A percentile compares a stretch with the other conserved stretches of the same genome.
phyloP scores from a whole-genome alignment of 2,888 invertebrate genomes.

The Drosophila neotestacea region DNA sequence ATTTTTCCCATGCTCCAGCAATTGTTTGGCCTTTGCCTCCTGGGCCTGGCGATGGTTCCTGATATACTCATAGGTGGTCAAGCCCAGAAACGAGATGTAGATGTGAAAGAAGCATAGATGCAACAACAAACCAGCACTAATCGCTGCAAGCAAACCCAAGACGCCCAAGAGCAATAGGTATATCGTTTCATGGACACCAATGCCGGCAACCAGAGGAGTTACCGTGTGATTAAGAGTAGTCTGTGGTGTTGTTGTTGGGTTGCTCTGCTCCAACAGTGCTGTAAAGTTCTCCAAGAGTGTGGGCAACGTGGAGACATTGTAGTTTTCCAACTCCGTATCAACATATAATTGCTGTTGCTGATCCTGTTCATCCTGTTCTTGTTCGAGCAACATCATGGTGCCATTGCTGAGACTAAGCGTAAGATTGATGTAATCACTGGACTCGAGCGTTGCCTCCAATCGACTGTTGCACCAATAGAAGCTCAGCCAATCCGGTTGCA shows the following conservation, averaged over 20 bases:
- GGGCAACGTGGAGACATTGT: slow-evolving; percentile 57
- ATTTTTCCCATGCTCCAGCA: slow-evolving; percentile 60
- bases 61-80: slow-evolving; percentile 96
- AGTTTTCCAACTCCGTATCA: slow-evolving; percentile 31
- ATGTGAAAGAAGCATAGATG: slow-evolving; percentile 95
- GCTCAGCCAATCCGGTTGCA: slow-evolving; percentile 87
- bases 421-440: slow-evolving; percentile 66
- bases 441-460: slow-evolving; percentile 21
- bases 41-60: slow-evolving; percentile 86
- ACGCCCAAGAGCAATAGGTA: slow-evolving; percentile 88
- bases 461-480: slow-evolving; percentile 83
- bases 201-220: slow-evolving; percentile 73
- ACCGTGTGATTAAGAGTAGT: slow-evolving; percentile 37
- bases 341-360: slow-evolving; percentile 22
- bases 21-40: slow-evolving; percentile 77
- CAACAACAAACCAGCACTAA: slow-evolving; percentile 91
- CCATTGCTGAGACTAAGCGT: slow-evolving; percentile 66
- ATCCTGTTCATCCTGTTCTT: slow-evolving; percentile 30
- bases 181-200: slow-evolving; percentile 87
- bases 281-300: slow-evolving; percentile 67
- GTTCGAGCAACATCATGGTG: slow-evolving; percentile 61
- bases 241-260: slow-evolving; percentile 16
- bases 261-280: slow-evolving; percentile 53
- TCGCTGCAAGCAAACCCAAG: slow-evolving; percentile 90
- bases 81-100: slow-evolving; percentile 92